Conservation (phyloP, 2,113 vertebrate genomes). For the Chelonoidis abingdonii region DNA sequence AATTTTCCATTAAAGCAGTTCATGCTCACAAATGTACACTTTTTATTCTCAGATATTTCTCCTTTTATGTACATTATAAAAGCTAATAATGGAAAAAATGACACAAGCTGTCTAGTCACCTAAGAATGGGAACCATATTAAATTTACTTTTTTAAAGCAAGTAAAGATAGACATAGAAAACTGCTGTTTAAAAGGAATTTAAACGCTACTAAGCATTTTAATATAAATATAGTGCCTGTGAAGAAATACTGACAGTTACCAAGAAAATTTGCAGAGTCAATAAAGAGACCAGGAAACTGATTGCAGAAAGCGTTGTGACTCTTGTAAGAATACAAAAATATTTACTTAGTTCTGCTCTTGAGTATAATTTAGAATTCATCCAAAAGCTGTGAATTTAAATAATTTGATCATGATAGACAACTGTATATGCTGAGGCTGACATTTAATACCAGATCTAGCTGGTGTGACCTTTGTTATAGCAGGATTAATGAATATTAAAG, state of each 20-base stretch:
- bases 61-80: constrained; percentile 35
- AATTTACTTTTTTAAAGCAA: constrained; percentile 34
- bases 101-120: constrained; percentile 13
- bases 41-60: constrained; percentile 17
- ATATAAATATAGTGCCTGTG: background rate
- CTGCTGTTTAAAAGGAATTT: background rate
- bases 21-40: background rate
- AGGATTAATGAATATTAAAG: constrained; percentile 46
- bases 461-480: constrained; percentile 33
- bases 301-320: background rate
- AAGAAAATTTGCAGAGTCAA: background rate
- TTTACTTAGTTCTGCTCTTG: background rate
- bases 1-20: background rate
- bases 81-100: constrained; percentile 35
- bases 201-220: background rate
- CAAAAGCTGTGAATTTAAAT: background rate
- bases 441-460: constrained; percentile 34
- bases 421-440: constrained; percentile 10
- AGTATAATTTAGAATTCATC: background rate
- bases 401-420: background rate
- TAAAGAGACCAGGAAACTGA: background rate
- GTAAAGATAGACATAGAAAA: constrained; percentile 26
- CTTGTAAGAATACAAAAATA: background rate
- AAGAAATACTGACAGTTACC: background rate
- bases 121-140: constrained; percentile 15